Percentiles rank a stretch among this genome's conserved stretches.
phyloP scores from a whole-genome alignment of 2,113 vertebrate species.

The Circaetus cinerascens region DNA sequence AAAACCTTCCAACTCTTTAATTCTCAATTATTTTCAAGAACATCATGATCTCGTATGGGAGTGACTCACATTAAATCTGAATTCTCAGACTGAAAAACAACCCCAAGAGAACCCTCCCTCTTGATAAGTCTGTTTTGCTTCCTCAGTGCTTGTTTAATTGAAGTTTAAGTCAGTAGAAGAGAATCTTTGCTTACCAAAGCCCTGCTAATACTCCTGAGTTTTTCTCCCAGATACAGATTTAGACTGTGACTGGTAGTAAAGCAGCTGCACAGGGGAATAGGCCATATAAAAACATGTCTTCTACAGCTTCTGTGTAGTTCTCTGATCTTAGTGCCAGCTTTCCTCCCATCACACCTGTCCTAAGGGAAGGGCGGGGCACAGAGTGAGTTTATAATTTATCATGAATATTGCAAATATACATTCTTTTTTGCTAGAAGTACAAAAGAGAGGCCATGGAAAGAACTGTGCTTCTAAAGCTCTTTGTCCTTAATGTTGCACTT shows the following conservation, averaged over 20 bases:
- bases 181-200: neutral
- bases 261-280: neutral
- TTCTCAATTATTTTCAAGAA: constrained; percentile 20
- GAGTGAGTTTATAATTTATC: neutral
- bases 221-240: neutral
- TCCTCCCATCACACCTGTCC: neutral
- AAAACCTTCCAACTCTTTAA: neutral
- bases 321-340: neutral
- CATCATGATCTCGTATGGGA: neutral
- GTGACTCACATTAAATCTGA: neutral
- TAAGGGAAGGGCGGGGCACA: neutral
- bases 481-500: neutral
- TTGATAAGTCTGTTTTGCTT: neutral
- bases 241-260: neutral
- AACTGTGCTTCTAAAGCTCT: neutral
- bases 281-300: neutral
- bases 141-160: neutral
- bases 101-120: neutral
- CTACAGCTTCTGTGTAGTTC: neutral
- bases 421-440: neutral
- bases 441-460: neutral
- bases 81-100: constrained; percentile 13
- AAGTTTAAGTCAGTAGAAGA: neutral
- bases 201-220: neutral
- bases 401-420: neutral